phyloP scores from a whole-genome alignment of 2,888 invertebrate genomes.

The Xestia xanthographa region DNA sequence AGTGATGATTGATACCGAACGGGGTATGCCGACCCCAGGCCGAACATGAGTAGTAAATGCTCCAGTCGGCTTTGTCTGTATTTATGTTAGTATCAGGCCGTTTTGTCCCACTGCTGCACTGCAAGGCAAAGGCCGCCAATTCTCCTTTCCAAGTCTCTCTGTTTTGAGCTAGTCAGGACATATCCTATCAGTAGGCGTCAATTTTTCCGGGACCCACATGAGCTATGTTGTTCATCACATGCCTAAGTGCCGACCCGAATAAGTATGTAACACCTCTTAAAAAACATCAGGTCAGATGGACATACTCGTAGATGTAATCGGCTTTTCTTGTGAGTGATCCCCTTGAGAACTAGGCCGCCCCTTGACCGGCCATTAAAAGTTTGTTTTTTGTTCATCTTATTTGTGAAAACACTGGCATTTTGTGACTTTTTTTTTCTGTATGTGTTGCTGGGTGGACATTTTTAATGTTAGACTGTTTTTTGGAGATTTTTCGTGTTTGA shows the following conservation, averaged over 20 bases:
- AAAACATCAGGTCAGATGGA: slow-evolving; percentile 31
- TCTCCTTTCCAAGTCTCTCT: not conserved
- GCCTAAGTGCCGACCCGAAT: not conserved
- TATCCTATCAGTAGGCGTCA: not conserved
- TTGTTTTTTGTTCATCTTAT: slow-evolving; percentile 44
- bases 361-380: slow-evolving; percentile 60
- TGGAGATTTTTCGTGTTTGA: not conserved
- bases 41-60: not conserved
- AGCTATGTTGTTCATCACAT: not conserved
- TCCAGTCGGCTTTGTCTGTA: not conserved
- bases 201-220: not conserved
- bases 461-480: not conserved
- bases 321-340: slow-evolving; percentile 59
- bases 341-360: slow-evolving; percentile 37
- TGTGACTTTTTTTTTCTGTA: slow-evolving; percentile 33
- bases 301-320: slow-evolving; percentile 47
- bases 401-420: slow-evolving; percentile 39
- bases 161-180: not conserved
- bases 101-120: not conserved
- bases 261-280: slow-evolving; percentile 23
- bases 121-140: not conserved
- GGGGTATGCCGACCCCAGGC: not conserved
- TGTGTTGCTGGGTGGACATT: slow-evolving; percentile 15
- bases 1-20: not conserved
- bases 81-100: not conserved